Base-by-base conservation (phyloP, 2,113 vertebrate genomes). In the Noctilio leporinus region DNA sequence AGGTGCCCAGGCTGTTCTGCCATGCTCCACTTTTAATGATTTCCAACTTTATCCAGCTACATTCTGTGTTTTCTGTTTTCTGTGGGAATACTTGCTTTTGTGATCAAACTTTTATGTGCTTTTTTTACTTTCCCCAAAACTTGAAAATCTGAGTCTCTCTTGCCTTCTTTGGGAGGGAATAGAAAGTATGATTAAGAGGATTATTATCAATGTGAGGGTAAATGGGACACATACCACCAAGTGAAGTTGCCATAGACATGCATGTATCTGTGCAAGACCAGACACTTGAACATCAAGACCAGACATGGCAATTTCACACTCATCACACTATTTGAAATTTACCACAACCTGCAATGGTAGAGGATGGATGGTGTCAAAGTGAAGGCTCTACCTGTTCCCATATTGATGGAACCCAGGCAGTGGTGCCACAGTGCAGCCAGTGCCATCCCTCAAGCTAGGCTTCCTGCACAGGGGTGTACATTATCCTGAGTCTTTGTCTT, bases 401-500 rank as follows among this genome's bases (percentile, higher is more conserved):
- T 6, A 2, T 20, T 12, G 7, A 24, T 2, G 20, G 20, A 14
- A 1, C 8, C 33, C 0, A 22, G 15, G 5, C 49, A 28, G 20
- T 26, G 15, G 7, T 57, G 45, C 93, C 57, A 84, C 57, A 11
- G 38, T 43, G 38, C 77, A 55, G 20, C 89, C 53, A 6, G 43
- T n/a, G n/a, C 1, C 9, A 19, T 19, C 35, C 9, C 49, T 19
- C 0, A 2, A 6, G 28, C 35, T 5, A 1, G 33, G 10, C 15
- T 43, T 11, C 2, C 59, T 1, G 14, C 43, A 45, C 26, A 28
- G 49, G 43, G 57, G 86, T 72, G 47, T 69, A 77, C 30, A 45
- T 93, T 95, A 94, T 82, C 86, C 89, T 70, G 89, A 96, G 35
- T 35, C 57, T 89, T 93, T 80, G 87, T 82, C 81, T 86, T 38